Base-by-base conservation (phyloP, 2,797 vertebrate genomes). In the Myoxocephalus aenaeus region DNA sequence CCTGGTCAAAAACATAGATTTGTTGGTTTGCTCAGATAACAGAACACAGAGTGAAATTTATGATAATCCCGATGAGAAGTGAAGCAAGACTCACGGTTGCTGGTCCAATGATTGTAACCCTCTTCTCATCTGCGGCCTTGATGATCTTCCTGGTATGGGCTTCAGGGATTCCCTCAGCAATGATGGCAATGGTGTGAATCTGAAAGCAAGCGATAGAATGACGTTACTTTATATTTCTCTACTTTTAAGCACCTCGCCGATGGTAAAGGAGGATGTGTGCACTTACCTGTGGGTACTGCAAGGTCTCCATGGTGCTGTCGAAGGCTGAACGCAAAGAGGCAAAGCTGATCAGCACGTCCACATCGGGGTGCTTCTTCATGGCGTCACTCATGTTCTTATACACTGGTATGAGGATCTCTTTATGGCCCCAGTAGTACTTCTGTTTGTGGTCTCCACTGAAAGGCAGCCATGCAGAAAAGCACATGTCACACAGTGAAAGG, bases 361-460 rank as follows among this genome's bases (percentile, higher is more conserved):
- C 98, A 58, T 98, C 97, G 0, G 97, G 96, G 83, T 99, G 97
- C 90, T 99, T 99, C 93, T 94, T 97, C 98, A 99, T 99, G 83
- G 98, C 98, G 2, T 99, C 98, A 0, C 94, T 92, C 98, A 99
- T 99, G 93, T 97, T 98, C 94, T 99, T 99, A 90, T 97, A 99
- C 66, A 99, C 98, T 0, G 98, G 98, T 67, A 99, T 85, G 81
- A 96, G 92, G 79, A 99, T 98, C 92, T 99, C 98, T 83, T 99
- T 99, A 87, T 99, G 98, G 70, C 98, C 98, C 98, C 98, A 99
- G 17, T 99, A 99, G 94, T 99, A 99, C 89, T 99, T 99, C 94
- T 99, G 98, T 82, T 98, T 99, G 92, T 99, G 98, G 88, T 99
- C 98, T 36, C 98, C 98, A 0, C 98, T 99, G 56, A 59, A 80